Evolutionary conservation across 1,140 invertebrate genomes (phyloP).

Genomic region (Papilio polytes): DNA sequence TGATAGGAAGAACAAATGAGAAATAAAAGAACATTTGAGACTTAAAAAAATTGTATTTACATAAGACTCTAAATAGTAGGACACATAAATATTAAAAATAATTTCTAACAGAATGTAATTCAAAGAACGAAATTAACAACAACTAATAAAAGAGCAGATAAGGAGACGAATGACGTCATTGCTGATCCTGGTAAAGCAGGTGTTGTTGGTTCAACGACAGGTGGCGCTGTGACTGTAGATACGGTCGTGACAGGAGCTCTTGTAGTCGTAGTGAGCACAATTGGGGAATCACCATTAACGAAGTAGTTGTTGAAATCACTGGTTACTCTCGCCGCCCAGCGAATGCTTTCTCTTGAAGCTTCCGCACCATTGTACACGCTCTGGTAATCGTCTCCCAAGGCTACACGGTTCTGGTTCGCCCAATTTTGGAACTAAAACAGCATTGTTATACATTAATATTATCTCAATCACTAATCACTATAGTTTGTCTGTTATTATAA

Average conservation of each 20-base stretch:
- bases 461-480: not conserved
- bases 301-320: constrained; percentile 61
- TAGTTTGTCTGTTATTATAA: not conserved
- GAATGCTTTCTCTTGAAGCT: constrained; percentile 48
- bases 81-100: constrained; percentile 26
- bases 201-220: constrained; percentile 44
- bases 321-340: constrained; percentile 48
- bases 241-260: constrained; percentile 42
- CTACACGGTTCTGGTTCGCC: constrained; percentile 50
- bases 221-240: constrained; percentile 42
- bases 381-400: constrained; percentile 48
- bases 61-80: not conserved
- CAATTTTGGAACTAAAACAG: constrained; percentile 64
- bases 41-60: constrained; percentile 15
- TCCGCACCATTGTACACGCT: constrained; percentile 47
- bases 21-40: constrained; percentile 3
- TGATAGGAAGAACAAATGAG: not conserved
- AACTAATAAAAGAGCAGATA: constrained; percentile 44
- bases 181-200: constrained; percentile 57
- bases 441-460: not conserved
- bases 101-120: constrained; percentile 37
- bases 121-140: constrained; percentile 54
- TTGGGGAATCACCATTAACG: constrained; percentile 47
- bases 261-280: constrained; percentile 30
- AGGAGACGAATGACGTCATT: constrained; percentile 51